phyloP scores from a whole-genome alignment of 1,140 invertebrate genomes.

The Charaxes varanes region DNA sequence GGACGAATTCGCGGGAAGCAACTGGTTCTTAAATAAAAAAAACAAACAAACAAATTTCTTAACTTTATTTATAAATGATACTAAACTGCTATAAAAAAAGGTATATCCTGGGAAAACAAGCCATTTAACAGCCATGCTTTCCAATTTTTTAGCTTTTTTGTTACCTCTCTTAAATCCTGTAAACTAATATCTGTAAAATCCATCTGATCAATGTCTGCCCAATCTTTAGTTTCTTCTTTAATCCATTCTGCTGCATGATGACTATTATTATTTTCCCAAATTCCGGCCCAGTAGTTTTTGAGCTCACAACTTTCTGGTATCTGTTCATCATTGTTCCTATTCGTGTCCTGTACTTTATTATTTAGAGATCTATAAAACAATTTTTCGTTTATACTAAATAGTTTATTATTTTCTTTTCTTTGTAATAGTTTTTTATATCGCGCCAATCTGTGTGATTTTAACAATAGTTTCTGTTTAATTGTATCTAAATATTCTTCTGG shows the following conservation, averaged over 20 bases:
- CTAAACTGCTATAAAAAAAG: too few relatives aligned
- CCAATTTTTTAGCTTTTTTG: slow-evolving; percentile 1
- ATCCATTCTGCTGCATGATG: background rate
- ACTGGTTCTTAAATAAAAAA: too few relatives aligned
- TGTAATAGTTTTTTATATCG: too few relatives aligned
- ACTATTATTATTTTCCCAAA: background rate
- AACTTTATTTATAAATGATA: too few relatives aligned
- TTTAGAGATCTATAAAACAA: too few relatives aligned
- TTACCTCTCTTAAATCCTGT: background rate
- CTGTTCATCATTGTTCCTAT: slow-evolving; percentile 1
- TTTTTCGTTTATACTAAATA: slow-evolving; percentile 4
- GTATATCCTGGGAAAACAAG: too few relatives aligned
- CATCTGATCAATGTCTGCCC: background rate
- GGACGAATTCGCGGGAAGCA: too few relatives aligned
- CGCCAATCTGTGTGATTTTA: too few relatives aligned
- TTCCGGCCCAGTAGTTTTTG: slow-evolving; percentile 4
- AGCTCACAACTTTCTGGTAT: background rate
- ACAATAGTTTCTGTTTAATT: background rate
- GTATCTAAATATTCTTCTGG: slow-evolving; percentile 6
- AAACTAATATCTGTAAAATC: background rate
- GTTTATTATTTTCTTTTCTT: slow-evolving; percentile 4
- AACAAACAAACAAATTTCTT: too few relatives aligned
- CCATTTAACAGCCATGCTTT: too few relatives aligned
- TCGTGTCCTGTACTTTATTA: background rate
- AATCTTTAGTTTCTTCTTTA: background rate